Percentiles rank a stretch among this genome's conserved stretches.
phyloP scores from a whole-genome alignment of 2,888 invertebrate species.

The Steromphala cineraria region DNA sequence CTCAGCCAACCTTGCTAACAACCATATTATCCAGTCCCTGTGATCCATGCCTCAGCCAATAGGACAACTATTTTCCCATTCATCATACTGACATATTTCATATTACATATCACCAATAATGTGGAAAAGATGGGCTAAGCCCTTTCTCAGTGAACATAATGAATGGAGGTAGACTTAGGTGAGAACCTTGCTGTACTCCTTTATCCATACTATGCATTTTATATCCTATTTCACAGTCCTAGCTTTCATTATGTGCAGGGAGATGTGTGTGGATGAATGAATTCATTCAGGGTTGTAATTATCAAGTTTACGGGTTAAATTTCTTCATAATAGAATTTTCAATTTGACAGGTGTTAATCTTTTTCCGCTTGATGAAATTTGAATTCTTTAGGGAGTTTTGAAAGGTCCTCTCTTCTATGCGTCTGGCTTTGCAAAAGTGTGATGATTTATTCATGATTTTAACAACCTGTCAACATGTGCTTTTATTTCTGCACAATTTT shows the following conservation, averaged over 20 bases:
- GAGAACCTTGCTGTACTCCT: too few species aligned
- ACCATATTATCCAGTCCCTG: background rate
- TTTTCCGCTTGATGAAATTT: background rate
- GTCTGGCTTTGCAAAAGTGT: background rate
- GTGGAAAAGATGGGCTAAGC: background rate
- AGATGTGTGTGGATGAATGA: background rate
- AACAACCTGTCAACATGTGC: too few species aligned
- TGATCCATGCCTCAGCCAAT: background rate
- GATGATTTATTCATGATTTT: background rate
- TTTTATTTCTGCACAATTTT: too few species aligned
- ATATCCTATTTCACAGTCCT: too few species aligned
- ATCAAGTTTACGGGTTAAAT: background rate
- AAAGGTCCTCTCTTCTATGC: background rate
- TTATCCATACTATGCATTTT: too few species aligned
- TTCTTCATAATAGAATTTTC: background rate
- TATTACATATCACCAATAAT: background rate
- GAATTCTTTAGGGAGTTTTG: background rate
- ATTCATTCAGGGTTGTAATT: background rate
- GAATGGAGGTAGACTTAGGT: too few species aligned
- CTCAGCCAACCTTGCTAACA: background rate
- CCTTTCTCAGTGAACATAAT: background rate
- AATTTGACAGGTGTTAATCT: background rate
- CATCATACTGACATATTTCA: background rate
- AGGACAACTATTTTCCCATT: background rate
- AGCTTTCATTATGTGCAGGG: too few species aligned